These are phyloP conservation scores for Hololepta plana DNA, from an alignment of 2,888 invertebrate species.

Conservation along the genomic window DNA sequence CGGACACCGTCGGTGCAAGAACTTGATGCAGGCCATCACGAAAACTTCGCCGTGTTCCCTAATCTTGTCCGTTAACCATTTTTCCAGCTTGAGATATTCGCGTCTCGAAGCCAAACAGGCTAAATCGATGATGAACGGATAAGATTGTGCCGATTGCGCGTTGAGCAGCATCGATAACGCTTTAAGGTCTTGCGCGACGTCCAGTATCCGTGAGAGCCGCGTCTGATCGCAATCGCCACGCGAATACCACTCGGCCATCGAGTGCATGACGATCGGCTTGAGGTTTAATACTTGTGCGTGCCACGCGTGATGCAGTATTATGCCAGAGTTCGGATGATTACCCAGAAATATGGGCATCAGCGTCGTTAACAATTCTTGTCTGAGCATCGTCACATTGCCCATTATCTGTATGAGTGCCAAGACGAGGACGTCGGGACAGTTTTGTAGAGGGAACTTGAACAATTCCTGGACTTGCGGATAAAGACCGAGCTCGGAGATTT, in stretches of 20 bases:
- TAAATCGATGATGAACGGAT: slow-evolving; percentile 93
- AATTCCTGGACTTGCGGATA: slow-evolving; percentile 70
- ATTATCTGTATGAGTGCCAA: slow-evolving; percentile 77
- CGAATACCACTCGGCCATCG: slow-evolving; percentile 96
- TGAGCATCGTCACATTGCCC: slow-evolving; percentile 55
- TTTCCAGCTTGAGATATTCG: slow-evolving; percentile 94
- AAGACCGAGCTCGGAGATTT: slow-evolving; percentile 73
- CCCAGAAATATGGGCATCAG: slow-evolving; percentile 78
- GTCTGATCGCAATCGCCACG: slow-evolving; percentile 86
- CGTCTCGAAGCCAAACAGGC: slow-evolving; percentile 93
- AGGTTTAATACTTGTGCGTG: slow-evolving; percentile 49
- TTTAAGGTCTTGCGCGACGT: slow-evolving; percentile 89
- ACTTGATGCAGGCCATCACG: slow-evolving; percentile 70
- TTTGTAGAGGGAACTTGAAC: slow-evolving; percentile 79
- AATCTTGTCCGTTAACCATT: slow-evolving; percentile 96
- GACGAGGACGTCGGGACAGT: slow-evolving; percentile 87
- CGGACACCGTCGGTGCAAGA: slow-evolving; percentile 76
- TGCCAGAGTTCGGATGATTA: slow-evolving; percentile 91
- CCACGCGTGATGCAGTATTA: slow-evolving; percentile 95
- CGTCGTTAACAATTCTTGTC: slow-evolving; percentile 74
- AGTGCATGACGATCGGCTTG: slow-evolving; percentile 77
- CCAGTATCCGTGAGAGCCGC: slow-evolving; percentile 82
- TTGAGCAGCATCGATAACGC: slow-evolving; percentile 83
- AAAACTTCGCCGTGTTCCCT: slow-evolving; percentile 88
- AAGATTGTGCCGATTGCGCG: slow-evolving; percentile 57